Percentiles rank a stretch among this genome's conserved stretches.
Evolutionary conservation across 2,888 invertebrate genomes (phyloP).

Genomic region (Hemicrepidius hirtus): DNA sequence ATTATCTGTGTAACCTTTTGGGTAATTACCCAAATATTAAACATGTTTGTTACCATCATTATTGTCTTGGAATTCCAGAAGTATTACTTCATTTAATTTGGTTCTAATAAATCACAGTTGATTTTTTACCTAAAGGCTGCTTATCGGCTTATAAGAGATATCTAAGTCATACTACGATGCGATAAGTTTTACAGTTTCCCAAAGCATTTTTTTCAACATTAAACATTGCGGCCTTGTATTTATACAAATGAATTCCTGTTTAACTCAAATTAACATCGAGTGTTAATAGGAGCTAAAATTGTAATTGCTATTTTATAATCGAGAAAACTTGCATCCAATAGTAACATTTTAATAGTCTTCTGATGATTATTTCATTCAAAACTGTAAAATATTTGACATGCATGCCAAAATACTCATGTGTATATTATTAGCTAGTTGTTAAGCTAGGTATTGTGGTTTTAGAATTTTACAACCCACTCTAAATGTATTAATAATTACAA

Average conservation of each 20-base stretch:
- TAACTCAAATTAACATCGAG: conserved; percentile 1
- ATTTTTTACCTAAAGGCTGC: background rate
- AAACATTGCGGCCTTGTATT: conserved; percentile 17
- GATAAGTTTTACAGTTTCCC: background rate
- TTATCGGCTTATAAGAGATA: background rate
- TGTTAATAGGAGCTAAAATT: conserved; percentile 15
- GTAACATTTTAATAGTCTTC: background rate
- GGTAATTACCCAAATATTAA: too few species aligned
- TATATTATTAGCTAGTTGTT: conserved; percentile 25
- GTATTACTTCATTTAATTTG: too few species aligned
- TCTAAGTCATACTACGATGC: conserved; percentile 15
- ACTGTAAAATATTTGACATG: conserved; percentile 11
- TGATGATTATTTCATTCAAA: background rate
- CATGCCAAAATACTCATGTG: conserved; percentile 27
- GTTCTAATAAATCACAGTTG: background rate
- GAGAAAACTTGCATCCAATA: background rate
- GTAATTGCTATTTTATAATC: conserved; percentile 1
- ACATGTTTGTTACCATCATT: too few species aligned
- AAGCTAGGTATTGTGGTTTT: conserved; percentile 12
- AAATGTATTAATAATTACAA: background rate
- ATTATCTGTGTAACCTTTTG: too few species aligned
- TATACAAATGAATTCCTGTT: background rate
- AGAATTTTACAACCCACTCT: background rate
- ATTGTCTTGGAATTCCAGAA: too few species aligned
- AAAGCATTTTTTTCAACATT: background rate